A percentile compares a stretch with the other conserved stretches of the same genome.
Evolutionary conservation across 2,888 invertebrate genomes (phyloP).

Genomic region (Polyploca ridens): DNA sequence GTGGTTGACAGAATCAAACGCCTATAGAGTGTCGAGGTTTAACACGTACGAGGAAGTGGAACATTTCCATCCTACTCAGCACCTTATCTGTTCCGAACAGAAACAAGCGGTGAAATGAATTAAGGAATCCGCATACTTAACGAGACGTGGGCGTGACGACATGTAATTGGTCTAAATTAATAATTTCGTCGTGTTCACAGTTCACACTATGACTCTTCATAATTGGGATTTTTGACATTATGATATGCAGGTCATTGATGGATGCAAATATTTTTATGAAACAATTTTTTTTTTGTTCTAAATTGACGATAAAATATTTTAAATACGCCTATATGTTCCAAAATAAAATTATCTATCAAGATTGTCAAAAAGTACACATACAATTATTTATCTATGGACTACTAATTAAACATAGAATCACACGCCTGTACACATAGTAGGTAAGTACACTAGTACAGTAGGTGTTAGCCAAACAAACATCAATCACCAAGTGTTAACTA

Average conservation of each 20-base stretch:
- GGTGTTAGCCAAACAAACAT: not conserved
- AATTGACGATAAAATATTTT: too few species aligned
- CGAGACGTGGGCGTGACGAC: slow-evolving; percentile 21
- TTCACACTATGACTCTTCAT: too few species aligned
- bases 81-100: slow-evolving; percentile 20
- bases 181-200: not conserved
- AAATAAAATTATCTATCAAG: too few species aligned
- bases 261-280: too few species aligned
- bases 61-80: slow-evolving; percentile 34
- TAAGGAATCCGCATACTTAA: slow-evolving; percentile 16
- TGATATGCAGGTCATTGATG: too few species aligned
- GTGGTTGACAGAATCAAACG: not conserved
- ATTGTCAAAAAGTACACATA: too few species aligned
- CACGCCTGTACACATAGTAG: not conserved
- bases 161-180: not conserved
- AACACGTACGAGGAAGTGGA: slow-evolving; percentile 33
- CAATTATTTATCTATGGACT: too few species aligned
- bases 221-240: too few species aligned
- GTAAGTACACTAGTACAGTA: not conserved
- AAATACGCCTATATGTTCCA: too few species aligned
- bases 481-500: not conserved
- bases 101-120: slow-evolving; percentile 21
- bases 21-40: slow-evolving; percentile 17
- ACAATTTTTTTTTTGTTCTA: too few species aligned
- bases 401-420: not conserved